phyloP scores from a whole-genome alignment of 2,797 vertebrate species.

The Loris lydekkerianus region DNA sequence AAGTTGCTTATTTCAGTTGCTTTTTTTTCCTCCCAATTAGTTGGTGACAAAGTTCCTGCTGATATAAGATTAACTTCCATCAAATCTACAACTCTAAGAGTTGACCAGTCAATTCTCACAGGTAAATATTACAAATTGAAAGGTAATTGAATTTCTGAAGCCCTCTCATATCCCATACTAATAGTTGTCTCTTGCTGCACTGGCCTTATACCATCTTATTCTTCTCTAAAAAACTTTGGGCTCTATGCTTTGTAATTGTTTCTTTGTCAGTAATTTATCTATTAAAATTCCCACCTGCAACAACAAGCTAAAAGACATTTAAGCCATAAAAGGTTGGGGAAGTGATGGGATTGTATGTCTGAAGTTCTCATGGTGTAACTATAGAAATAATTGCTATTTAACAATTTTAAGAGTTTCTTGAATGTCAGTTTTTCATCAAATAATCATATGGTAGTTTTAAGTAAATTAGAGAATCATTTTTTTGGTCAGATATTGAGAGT shows the following conservation, averaged over 20 bases:
- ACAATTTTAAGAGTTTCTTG: background rate
- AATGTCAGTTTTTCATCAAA: background rate
- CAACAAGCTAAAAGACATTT: background rate
- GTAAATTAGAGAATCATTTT: background rate
- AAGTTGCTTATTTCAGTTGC: constrained; percentile 58
- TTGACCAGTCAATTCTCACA: constrained; percentile 99
- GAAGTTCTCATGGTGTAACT: constrained; percentile 8
- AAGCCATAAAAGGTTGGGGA: constrained; percentile 14
- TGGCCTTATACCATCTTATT: background rate
- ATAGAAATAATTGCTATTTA: background rate
- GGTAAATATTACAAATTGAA: constrained; percentile 88
- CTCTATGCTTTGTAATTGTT: constrained; percentile 33
- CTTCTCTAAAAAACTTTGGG: background rate
- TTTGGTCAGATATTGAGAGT: background rate
- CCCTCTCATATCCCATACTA: background rate
- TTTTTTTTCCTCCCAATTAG: constrained; percentile 86
- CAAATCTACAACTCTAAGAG: constrained; percentile 98
- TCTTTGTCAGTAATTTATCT: constrained; percentile 43
- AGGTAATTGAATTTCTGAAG: background rate
- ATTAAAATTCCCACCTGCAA: background rate
- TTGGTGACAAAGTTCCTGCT: constrained; percentile 99
- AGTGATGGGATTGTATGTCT: background rate
- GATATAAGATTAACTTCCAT: constrained; percentile 98
- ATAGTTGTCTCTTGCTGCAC: background rate
- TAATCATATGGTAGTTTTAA: background rate